phyloP scores from a whole-genome alignment of 2,888 invertebrate species.

The Hymenopus coronatus region DNA sequence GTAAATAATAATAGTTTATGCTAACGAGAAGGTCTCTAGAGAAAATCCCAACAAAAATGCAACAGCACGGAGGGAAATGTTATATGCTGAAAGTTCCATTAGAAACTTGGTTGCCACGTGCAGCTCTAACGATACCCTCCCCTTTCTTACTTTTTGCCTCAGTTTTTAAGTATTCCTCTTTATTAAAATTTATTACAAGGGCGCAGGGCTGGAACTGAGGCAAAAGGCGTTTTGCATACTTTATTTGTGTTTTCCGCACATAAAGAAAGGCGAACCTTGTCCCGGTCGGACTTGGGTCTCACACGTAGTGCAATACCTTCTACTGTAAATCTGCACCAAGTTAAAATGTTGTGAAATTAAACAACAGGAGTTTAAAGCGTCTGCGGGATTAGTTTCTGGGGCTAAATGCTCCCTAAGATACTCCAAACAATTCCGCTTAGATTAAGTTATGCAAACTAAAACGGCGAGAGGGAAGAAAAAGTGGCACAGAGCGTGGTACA shows the following conservation, averaged over 20 bases:
- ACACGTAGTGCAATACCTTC: background rate
- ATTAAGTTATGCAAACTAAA: background rate
- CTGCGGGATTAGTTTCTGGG: background rate
- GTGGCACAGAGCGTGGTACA: background rate
- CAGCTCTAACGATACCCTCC: background rate
- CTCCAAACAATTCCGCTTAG: background rate
- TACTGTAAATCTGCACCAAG: background rate
- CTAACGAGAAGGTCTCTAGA: background rate
- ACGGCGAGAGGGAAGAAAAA: background rate
- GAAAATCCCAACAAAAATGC: background rate
- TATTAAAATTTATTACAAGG: background rate
- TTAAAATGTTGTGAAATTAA: background rate
- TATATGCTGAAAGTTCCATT: background rate
- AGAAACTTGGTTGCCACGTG: background rate
- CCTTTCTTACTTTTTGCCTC: background rate
- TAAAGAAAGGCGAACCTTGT: background rate
- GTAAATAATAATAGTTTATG: background rate
- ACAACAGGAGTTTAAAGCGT: background rate
- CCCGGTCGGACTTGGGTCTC: background rate
- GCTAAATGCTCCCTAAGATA: background rate
- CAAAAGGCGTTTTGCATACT: slow-evolving; percentile 3
- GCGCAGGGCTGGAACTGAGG: background rate
- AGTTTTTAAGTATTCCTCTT: background rate
- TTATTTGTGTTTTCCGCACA: background rate
- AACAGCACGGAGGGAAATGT: background rate